Percentiles rank a stretch among this genome's conserved stretches.
Conservation (phyloP, 1,140 invertebrate species). For the Probaryconus sp. region DNA sequence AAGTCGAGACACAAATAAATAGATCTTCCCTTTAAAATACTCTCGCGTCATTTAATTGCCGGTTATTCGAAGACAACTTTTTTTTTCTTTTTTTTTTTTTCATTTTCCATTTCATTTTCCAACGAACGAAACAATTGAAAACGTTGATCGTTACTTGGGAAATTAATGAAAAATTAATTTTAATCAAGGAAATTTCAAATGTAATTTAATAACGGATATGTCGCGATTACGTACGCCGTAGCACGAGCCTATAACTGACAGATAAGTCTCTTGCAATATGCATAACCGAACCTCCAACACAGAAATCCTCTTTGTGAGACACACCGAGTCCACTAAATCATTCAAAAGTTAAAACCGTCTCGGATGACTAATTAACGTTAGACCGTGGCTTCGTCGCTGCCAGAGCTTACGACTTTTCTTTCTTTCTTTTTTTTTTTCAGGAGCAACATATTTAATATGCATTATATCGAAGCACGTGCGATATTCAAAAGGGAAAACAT, state of each 20-base stretch:
- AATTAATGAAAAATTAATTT: conserved; percentile 23
- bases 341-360: conserved; percentile 68
- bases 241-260: conserved; percentile 72
- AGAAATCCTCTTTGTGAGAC: conserved; percentile 75
- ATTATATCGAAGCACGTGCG: too few relatives aligned
- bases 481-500: too few relatives aligned
- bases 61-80: too few relatives aligned
- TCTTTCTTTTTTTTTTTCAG: too few relatives aligned
- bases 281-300: conserved; percentile 73
- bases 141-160: too few relatives aligned
- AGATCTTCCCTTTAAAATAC: conserved; percentile 25
- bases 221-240: conserved; percentile 15
- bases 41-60: too few relatives aligned
- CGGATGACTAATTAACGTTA: conserved; percentile 58
- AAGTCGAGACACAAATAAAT: conserved; percentile 19
- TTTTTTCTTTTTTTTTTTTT: too few relatives aligned
- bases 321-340: conserved; percentile 69
- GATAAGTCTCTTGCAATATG: conserved; percentile 75
- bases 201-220: conserved; percentile 45
- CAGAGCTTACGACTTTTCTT: too few relatives aligned
- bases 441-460: too few relatives aligned
- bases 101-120: not conserved
- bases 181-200: conserved; percentile 25
- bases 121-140: too few relatives aligned
- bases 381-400: not conserved